Percentiles rank a stretch among this genome's conserved stretches.
These are phyloP conservation scores for Salarias fasciatus DNA, from an alignment of 2,797 vertebrate genomes.

Conservation along the genomic window DNA sequence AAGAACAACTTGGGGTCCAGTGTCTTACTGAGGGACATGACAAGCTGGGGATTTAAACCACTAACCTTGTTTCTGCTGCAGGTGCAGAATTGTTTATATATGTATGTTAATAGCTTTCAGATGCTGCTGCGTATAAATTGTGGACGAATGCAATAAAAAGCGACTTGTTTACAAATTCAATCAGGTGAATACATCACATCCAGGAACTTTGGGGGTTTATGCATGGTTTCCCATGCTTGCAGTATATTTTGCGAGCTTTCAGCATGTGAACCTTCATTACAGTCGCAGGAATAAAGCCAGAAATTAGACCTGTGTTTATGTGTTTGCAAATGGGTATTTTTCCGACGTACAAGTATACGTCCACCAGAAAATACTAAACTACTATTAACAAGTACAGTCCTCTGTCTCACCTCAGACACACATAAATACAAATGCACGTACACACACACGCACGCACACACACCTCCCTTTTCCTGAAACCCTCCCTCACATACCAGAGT, in stretches of 20 bases:
- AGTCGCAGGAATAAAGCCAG: conserved; percentile 30
- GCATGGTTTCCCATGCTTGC: conserved; percentile 12
- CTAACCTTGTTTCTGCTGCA: too few species aligned
- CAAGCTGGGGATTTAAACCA: too few species aligned
- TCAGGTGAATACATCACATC: conserved; percentile 28
- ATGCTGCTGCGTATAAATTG: too few species aligned
- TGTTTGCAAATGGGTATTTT: conserved; percentile 27
- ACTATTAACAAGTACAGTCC: not conserved
- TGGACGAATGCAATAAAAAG: conserved; percentile 5
- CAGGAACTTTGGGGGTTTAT: conserved; percentile 10
- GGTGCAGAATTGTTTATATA: too few species aligned
- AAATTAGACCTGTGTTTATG: conserved; percentile 3
- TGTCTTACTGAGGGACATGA: too few species aligned
- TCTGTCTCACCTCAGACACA: conserved; percentile 14
- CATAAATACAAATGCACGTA: conserved; percentile 8
- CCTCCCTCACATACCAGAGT: conserved; percentile 71
- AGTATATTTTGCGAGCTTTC: conserved; percentile 13
- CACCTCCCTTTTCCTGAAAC: conserved; percentile 57
- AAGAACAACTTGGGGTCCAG: too few species aligned
- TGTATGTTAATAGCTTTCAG: too few species aligned
- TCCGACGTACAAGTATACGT: conserved; percentile 21
- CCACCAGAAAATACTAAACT: not conserved
- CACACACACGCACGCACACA: conserved; percentile 5
- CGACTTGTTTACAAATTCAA: conserved; percentile 15
- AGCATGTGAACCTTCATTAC: conserved; percentile 54